Evolutionary conservation across 2,113 vertebrate genomes (phyloP).

Genomic region (Taxidea taxus): DNA sequence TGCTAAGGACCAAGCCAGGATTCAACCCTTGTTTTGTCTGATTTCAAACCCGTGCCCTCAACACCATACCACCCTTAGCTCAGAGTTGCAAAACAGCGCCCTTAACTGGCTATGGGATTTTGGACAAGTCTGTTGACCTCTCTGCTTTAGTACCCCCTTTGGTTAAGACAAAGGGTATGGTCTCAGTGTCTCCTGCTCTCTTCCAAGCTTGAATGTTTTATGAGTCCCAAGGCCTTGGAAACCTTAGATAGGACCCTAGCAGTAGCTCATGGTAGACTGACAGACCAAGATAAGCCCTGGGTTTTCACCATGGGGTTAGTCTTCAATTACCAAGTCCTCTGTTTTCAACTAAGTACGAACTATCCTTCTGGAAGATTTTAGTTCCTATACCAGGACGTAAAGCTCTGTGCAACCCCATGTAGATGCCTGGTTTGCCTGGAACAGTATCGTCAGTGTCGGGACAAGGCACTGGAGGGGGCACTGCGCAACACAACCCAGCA

Average conservation of each 20-base stretch:
- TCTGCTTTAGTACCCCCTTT: not conserved
- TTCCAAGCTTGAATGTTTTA: not conserved
- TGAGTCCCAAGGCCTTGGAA: not conserved
- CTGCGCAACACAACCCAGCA: not conserved
- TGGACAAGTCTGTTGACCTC: not conserved
- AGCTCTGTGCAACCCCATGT: not conserved
- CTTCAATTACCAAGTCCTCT: not conserved
- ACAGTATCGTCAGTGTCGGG: not conserved
- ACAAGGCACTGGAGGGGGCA: fast-evolving
- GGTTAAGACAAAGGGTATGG: not conserved
- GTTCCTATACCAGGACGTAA: not conserved
- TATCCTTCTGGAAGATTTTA: not conserved
- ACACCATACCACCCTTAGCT: not conserved
- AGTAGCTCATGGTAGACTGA: not conserved
- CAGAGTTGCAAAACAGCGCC: not conserved
- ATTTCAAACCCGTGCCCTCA: not conserved
- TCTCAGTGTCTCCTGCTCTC: not conserved
- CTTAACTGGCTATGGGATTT: not conserved
- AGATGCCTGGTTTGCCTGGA: not conserved
- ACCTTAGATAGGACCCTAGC: not conserved
- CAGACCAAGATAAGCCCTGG: not conserved
- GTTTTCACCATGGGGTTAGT: not conserved
- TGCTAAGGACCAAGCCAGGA: not conserved
- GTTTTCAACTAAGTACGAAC: not conserved
- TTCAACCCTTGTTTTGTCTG: not conserved